These are phyloP conservation scores for Pogonus chalceus DNA, from an alignment of 1,140 invertebrate genomes.

Conservation along the genomic window DNA sequence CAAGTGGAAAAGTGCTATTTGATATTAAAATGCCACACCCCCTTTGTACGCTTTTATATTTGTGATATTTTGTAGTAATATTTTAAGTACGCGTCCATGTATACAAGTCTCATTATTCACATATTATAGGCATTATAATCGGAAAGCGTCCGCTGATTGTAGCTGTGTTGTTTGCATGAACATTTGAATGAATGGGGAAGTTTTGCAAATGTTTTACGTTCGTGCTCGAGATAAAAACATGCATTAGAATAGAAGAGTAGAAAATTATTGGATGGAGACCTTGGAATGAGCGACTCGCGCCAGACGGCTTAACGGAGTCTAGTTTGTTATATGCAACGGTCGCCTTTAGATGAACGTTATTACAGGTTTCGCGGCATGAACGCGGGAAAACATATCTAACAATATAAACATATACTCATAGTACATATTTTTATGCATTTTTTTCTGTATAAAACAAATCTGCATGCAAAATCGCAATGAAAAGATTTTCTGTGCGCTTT, in stretches of 20 bases:
- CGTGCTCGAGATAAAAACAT: too few species aligned
- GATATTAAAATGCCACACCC: slow-evolving; percentile 16
- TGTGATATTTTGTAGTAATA: slow-evolving; percentile 8
- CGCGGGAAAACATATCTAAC: slow-evolving; percentile 29
- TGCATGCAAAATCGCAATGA: slow-evolving; percentile 16
- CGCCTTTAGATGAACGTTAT: slow-evolving; percentile 23
- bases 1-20: neutral
- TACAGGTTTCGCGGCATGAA: slow-evolving; percentile 25
- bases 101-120: slow-evolving; percentile 5
- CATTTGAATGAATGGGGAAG: slow-evolving; percentile 14
- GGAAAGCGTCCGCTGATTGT: neutral
- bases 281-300: slow-evolving; percentile 11
- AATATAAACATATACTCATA: slow-evolving; percentile 18
- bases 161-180: neutral
- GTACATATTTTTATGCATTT: neutral
- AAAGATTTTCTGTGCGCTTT: slow-evolving; percentile 16
- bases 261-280: slow-evolving; percentile 21
- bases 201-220: slow-evolving; percentile 20
- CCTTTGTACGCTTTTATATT: slow-evolving; percentile 9
- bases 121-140: slow-evolving; percentile 11
- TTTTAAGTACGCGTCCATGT: neutral
- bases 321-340: slow-evolving; percentile 23
- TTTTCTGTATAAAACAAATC: slow-evolving; percentile 17
- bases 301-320: slow-evolving; percentile 6
- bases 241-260: slow-evolving; percentile 20